Evolutionary conservation across 2,888 invertebrate species (phyloP), one percentile per base, ranked within the genome.

Genomic region (Agrochola litura): DNA sequence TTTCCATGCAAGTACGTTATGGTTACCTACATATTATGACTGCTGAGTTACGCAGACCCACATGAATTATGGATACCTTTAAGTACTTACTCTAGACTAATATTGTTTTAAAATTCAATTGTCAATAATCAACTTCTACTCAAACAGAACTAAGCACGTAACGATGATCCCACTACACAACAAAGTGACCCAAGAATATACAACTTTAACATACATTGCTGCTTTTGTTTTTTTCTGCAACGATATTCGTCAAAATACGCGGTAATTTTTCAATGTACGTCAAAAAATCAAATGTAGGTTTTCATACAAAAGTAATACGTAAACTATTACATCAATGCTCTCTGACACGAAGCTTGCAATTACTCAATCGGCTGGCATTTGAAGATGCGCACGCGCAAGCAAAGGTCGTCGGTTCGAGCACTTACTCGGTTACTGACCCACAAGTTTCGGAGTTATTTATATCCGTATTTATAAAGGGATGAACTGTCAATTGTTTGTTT

Each of bases 361-460:
- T 95, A 92, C 95, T 92, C 93, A 94, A 95, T 92, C 83, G 84
- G 83, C 85, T 95, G 94, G 92, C 94, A 95, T 95, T 95, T 95
- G 88, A 89, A 89, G 93, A 93, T 89, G 93, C 90, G 89, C 89
- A 74, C 75, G 77, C 89, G 88, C 85, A 65, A 16, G 64, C n/a
- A 93, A 93, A 94, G 94, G 94, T 94, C 92, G 89, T 83, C 89
- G 89, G 88, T 90, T 87, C 86, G 88, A 82, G 84, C 6, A n/a
- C 86, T 89, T 85, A 79, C 72, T 63, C 91, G 93, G 93, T 92
- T 90, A 92, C 83, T 93, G 92, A 93, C 93, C 92, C 82, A 91
- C 83, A 89, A 88, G 82, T 85, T 82, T 77, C 63, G 74, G 78
- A 83, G 83, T 84, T 86, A 85, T 84, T 81, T 86, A 80, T 81